Percentiles rank a stretch among this genome's conserved stretches.
Conservation (phyloP, 2,888 invertebrate genomes). For the Pristionchus fissidentatus region DNA sequence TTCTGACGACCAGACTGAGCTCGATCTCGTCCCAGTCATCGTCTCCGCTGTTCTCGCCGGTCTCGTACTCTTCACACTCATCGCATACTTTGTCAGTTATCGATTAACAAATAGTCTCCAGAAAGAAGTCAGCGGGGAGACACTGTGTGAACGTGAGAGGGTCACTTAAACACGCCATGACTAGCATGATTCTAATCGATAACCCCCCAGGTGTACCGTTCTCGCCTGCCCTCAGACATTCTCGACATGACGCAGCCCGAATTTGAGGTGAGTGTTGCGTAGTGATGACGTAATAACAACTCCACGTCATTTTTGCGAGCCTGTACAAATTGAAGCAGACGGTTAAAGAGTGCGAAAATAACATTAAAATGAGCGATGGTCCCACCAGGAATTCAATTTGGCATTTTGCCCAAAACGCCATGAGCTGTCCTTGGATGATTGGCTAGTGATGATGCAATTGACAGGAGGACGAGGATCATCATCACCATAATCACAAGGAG, state of each 20-base stretch:
- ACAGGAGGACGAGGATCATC: neutral
- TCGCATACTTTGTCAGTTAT: constrained; percentile 58
- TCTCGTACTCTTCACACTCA: constrained; percentile 56
- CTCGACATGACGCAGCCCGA: constrained; percentile 51
- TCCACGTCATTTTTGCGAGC: too few species aligned
- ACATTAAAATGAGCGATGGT: too few species aligned
- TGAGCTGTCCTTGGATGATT: neutral
- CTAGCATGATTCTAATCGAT: neutral
- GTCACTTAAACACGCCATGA: neutral
- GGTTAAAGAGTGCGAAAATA: too few species aligned
- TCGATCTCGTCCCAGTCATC: constrained; percentile 62
- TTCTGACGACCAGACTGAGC: constrained; percentile 58
- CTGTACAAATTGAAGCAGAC: too few species aligned
- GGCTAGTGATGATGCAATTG: neutral
- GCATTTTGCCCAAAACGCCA: neutral
- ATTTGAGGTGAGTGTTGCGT: neutral
- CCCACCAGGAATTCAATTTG: neutral
- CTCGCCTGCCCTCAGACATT: constrained; percentile 59
- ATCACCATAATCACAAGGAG: neutral
- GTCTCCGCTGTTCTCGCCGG: constrained; percentile 61
- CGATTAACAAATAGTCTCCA: neutral
- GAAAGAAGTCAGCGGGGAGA: too few species aligned
- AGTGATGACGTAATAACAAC: too few species aligned
- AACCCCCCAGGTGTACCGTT: constrained; percentile 60
- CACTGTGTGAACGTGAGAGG: neutral